Percentiles rank a stretch among this genome's conserved stretches.
Evolutionary conservation across 2,797 vertebrate genomes (phyloP).

Genomic region (Acanthurus lineatus): DNA sequence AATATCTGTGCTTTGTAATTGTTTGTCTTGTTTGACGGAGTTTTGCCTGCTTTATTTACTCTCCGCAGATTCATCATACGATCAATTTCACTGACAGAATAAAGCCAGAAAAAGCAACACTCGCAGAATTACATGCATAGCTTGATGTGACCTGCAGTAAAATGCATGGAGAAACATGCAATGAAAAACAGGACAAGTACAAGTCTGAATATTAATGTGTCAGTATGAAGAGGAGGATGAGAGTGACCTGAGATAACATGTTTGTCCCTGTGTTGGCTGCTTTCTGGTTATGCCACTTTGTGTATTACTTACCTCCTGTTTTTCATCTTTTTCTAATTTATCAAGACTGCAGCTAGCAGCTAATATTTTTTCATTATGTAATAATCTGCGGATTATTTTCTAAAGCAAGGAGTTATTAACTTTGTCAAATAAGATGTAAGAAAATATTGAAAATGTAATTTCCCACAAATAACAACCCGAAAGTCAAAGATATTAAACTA

Average conservation of each 20-base stretch:
- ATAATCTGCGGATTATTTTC: neutral
- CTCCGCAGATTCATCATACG: constrained; percentile 41
- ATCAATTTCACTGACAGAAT: constrained; percentile 47
- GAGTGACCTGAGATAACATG: constrained; percentile 1
- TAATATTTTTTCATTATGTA: neutral
- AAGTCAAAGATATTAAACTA: neutral
- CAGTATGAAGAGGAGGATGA: constrained; percentile 18
- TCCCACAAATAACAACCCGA: neutral
- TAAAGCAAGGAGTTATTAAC: neutral
- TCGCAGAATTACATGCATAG: constrained; percentile 30
- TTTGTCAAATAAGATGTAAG: neutral
- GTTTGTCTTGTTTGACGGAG: constrained; percentile 54
- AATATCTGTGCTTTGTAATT: constrained; percentile 19
- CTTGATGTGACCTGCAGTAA: constrained; percentile 36
- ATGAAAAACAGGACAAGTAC: constrained; percentile 8
- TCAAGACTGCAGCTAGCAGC: neutral
- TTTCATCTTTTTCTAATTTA: neutral
- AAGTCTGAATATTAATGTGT: constrained; percentile 40
- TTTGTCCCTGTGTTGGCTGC: neutral
- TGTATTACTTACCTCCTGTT: neutral
- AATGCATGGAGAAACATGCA: constrained; percentile 16
- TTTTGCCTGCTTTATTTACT: constrained; percentile 43
- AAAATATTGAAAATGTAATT: neutral
- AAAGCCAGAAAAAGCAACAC: constrained; percentile 7
- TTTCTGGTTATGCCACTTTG: too few relatives aligned